Evolutionary conservation across 1,140 invertebrate species (phyloP).

Genomic region (Epicauta chinensis): DNA sequence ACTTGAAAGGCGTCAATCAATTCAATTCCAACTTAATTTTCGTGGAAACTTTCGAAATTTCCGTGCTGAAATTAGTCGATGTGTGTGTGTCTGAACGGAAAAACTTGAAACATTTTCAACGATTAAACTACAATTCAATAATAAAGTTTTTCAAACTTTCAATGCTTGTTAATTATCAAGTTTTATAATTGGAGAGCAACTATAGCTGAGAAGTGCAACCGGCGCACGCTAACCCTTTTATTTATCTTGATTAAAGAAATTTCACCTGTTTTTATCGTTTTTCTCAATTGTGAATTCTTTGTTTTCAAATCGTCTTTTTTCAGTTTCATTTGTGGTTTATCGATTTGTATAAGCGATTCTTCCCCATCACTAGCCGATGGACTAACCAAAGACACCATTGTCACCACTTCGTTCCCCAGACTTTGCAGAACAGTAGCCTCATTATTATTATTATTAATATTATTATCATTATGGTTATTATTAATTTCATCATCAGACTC

Average conservation of each 20-base stretch:
- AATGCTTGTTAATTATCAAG: no score
- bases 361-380: constrained; percentile 50
- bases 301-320: constrained; percentile 8
- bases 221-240: not conserved
- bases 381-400: constrained; percentile 52
- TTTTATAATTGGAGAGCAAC: no score
- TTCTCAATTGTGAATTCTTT: constrained; percentile 35
- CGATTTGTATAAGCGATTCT: constrained; percentile 22
- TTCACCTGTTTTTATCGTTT: constrained; percentile 43
- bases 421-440: no score
- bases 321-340: constrained; percentile 3
- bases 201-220: no score
- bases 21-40: no score
- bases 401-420: constrained; percentile 44
- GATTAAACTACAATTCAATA: no score
- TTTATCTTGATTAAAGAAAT: not conserved
- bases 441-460: constrained; percentile 6
- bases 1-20: no score
- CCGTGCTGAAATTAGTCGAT: no score
- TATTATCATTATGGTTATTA: constrained; percentile 17
- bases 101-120: no score
- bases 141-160: no score
- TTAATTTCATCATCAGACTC: not conserved
- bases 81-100: no score
- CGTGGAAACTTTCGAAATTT: no score